phyloP scores from a whole-genome alignment of 1,140 invertebrate genomes.

The Caenorhabditis tropicalis region DNA sequence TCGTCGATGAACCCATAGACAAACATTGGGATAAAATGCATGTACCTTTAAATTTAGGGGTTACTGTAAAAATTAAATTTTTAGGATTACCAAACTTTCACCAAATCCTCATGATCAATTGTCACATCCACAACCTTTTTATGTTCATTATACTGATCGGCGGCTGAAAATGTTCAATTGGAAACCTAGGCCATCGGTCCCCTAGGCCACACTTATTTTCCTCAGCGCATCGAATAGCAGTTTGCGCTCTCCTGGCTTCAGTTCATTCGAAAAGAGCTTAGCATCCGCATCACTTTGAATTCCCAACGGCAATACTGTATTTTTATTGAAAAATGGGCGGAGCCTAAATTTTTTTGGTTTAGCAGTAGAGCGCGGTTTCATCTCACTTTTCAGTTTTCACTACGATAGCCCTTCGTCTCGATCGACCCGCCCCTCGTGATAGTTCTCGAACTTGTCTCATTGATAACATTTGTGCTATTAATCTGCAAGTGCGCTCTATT shows the following conservation, averaged over 20 bases:
- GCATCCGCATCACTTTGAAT: slow-evolving; percentile 20
- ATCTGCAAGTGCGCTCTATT: not conserved
- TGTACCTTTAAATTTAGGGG: too few relatives aligned
- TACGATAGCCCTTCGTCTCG: not conserved
- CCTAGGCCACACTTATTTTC: not conserved
- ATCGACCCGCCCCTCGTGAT: not conserved
- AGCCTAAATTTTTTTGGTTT: not conserved
- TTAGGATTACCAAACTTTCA: not conserved
- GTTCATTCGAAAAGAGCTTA: not conserved
- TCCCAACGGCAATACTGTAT: not conserved
- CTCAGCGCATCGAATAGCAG: slow-evolving; percentile 15
- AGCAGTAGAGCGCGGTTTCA: not conserved
- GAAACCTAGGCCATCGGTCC: not conserved
- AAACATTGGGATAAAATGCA: slow-evolving; percentile 25
- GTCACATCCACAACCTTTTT: slow-evolving; percentile 16
- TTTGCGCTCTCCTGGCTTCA: slow-evolving; percentile 16
- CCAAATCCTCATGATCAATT: not conserved
- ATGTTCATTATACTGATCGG: slow-evolving; percentile 25
- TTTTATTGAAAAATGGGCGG: not conserved
- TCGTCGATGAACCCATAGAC: slow-evolving; percentile 4
- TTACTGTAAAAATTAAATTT: too few relatives aligned
- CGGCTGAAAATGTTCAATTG: not conserved
- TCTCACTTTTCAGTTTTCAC: not conserved
- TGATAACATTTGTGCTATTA: slow-evolving; percentile 17
- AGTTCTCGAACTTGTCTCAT: not conserved